A percentile compares a stretch with the other conserved stretches of the same genome.
These are phyloP conservation scores for Drosophila demipolita DNA, from an alignment of 2,888 invertebrate species.

Conservation along the genomic window DNA sequence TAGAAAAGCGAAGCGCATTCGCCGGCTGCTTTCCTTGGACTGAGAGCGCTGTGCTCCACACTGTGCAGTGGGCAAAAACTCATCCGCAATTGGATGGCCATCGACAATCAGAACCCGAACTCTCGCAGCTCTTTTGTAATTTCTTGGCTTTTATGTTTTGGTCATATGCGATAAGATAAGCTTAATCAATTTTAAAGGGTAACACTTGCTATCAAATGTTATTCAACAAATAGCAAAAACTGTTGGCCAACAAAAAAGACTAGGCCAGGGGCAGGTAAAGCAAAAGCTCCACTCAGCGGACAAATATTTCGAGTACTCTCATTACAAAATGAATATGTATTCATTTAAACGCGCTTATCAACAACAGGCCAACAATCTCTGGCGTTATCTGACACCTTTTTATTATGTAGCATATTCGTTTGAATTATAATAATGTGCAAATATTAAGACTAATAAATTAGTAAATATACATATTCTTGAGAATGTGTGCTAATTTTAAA, in stretches of 20 bases:
- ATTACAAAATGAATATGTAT: constrained; percentile 31
- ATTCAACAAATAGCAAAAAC: constrained; percentile 17
- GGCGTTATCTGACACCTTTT: constrained; percentile 34
- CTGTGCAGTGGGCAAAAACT: constrained; percentile 25
- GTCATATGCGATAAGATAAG: constrained; percentile 65
- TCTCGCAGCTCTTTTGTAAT: constrained; percentile 19
- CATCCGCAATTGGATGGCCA: constrained; percentile 61
- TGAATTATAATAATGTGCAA: constrained; percentile 21
- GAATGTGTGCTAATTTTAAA: constrained; percentile 46
- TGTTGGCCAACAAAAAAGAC: constrained; percentile 12
- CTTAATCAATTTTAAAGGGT: constrained; percentile 71
- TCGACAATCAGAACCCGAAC: constrained; percentile 33
- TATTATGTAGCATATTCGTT: constrained; percentile 16
- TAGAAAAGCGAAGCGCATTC: constrained; percentile 49
- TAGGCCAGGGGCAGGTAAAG: constrained; percentile 36
- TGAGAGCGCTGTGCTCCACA: constrained; percentile 37
- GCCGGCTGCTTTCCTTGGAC: constrained; percentile 63
- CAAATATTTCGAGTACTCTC: constrained; percentile 23
- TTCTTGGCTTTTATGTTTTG: constrained; percentile 25
- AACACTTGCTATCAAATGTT: constrained; percentile 63
- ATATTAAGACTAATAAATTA: constrained; percentile 19
- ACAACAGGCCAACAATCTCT: constrained; percentile 32
- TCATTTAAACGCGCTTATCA: constrained; percentile 37
- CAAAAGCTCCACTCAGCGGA: constrained; percentile 5
- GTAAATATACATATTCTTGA: constrained; percentile 20